Conservation (phyloP, 2,113 vertebrate genomes). For the Ifrita kowaldi region DNA sequence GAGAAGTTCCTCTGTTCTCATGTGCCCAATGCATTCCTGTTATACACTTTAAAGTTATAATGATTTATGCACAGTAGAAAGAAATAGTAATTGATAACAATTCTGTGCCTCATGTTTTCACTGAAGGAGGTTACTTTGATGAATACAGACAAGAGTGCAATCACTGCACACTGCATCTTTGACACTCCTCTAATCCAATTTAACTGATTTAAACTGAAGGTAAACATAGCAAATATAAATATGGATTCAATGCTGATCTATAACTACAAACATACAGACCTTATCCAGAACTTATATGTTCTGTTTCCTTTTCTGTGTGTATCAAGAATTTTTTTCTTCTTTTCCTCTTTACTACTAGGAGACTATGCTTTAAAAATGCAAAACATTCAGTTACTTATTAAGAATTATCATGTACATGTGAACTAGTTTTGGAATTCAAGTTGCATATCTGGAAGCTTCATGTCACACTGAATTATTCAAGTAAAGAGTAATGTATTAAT, state of each 20-base stretch:
- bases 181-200: background rate
- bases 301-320: background rate
- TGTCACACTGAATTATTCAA: constrained; percentile 23
- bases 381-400: background rate
- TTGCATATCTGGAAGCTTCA: background rate
- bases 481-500: background rate
- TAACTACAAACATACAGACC: background rate
- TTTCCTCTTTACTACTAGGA: background rate
- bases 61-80: background rate
- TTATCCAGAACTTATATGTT: background rate
- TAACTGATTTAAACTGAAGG: background rate
- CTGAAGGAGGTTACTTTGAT: background rate
- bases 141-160: background rate
- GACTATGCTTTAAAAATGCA: constrained; percentile 16
- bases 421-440: constrained; percentile 1
- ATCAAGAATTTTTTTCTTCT: background rate
- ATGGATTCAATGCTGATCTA: background rate
- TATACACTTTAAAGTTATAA: background rate
- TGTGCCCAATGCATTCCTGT: background rate
- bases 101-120: background rate
- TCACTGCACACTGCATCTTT: background rate
- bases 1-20: background rate
- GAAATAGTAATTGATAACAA: background rate
- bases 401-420: background rate
- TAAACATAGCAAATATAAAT: background rate